Evolutionary conservation across 1,140 invertebrate genomes (phyloP), one percentile per base, ranked within the genome.

Genomic region (Ceratina calcarata): DNA sequence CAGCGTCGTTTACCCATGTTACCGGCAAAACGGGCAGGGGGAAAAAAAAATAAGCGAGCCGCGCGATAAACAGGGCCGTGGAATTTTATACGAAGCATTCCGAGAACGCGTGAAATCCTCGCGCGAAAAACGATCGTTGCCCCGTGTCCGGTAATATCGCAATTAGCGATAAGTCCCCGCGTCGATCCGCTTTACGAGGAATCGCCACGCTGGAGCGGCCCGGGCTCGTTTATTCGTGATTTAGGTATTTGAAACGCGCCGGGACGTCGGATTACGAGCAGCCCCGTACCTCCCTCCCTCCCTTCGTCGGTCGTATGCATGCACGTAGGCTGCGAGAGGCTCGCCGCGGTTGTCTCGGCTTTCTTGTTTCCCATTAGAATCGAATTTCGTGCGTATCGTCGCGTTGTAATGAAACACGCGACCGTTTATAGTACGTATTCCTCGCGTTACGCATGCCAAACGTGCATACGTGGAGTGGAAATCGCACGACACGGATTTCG

Each of bases 311-410:
- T 6, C 37, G 37, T 10, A 10, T 45, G 37, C 37, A 45, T 10
- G 37, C 10, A 45, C 37, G 37, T 45, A 45, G 6, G 6, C 37
- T 10, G 37, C 37, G 37, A 45, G 37, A 45, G 37, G 10, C 37
- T 45, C 37, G 37, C 10, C 37, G 37, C 37, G 37, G 37, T 45
- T 45, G 37, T 80, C 74, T 85, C 83, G 73, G 68, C 78, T 85
- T 85, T 85, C 83, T 85, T 85, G 82, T 85, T 85, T 85, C 83
- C 83, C 69, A 80, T 72, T 71, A 85, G 83, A 85, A 85, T 85
- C 83, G 82, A 85, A 85, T 85, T 85, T 85, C 83, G 83, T 77
- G 82, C 82, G 83, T 80, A 71, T 85, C 83, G 82, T 81, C 78
- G 78, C 37, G 37, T 45, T 84, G 83, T 85, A 85, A 85, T 79